Evolutionary conservation across 2,888 invertebrate species (phyloP), one percentile per base, ranked within the genome.

Genomic region (Sphaerophoria rueppellii): DNA sequence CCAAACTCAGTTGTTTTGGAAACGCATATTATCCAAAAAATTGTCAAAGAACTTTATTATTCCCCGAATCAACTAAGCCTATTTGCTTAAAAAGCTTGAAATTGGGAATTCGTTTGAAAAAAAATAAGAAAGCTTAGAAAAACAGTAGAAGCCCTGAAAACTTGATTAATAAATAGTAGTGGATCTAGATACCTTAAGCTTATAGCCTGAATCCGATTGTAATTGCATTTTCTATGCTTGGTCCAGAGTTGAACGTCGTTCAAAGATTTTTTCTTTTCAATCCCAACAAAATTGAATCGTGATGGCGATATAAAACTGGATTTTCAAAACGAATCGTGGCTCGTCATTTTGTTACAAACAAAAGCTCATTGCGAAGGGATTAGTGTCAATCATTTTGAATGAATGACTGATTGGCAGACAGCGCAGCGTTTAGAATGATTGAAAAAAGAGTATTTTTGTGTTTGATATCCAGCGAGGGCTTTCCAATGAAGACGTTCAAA

Each of bases 121-220:
- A 58, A 11, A 14, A 11, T 4, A 7, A 52, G 24, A n/a, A 24
- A 4, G n/a, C 48, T 34, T 52, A 24, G 40, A 40, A 37, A 32
- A 9, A 2, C 4, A 7, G 11, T 11, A 43, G 37, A 6, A 37
- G 6, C 4, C 5, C 52, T 32, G 32, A 43, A 40, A 12, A 37
- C 35, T 9, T 52, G 34, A 40, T 72, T 58, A 63, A 78, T 57
- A 67, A 72, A n/a, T n/a, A n/a, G n/a, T n/a, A n/a, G n/a, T n/a
- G n/a, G n/a, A n/a, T n/a, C n/a, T n/a, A n/a, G 24, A 24, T 24
- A 24, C 35, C 40, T 67, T 74, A 61, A 61, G 48, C 61, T 16
- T 4, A 5, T 34, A 65, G 32, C 54, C 35, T 24, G 37, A 54
- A 69, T 60, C 52, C 48, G 40, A 52, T 69, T 75, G 67, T 52